Evolutionary conservation across 1,140 invertebrate species (phyloP).

Genomic region (Drosophila kikkawai): DNA sequence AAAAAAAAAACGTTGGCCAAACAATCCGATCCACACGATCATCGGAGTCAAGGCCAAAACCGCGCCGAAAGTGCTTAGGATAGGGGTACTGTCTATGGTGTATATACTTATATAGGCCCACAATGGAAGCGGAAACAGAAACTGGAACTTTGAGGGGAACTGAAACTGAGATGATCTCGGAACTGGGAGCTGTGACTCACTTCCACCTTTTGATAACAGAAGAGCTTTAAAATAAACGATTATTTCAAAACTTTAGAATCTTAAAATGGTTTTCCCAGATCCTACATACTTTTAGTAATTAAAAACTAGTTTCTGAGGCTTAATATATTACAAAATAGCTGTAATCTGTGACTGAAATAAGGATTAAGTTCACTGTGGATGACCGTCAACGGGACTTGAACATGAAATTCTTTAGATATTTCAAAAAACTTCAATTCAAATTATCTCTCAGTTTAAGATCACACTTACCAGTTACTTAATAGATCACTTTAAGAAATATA

Average conservation of each 20-base stretch:
- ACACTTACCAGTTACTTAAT: neutral
- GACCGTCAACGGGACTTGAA: no score
- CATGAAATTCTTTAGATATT: no score
- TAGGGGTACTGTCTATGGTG: neutral
- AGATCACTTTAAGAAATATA: neutral
- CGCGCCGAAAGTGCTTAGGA: constrained; percentile 27
- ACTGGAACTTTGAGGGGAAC: constrained; percentile 1
- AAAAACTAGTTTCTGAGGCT: no score
- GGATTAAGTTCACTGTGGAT: neutral
- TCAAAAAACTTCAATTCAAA: no score
- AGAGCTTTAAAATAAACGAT: neutral
- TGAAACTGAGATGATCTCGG: constrained; percentile 2
- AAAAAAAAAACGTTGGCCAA: constrained; percentile 36
- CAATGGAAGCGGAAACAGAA: constrained; percentile 21
- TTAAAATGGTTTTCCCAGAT: neutral
- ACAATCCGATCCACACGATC: constrained; percentile 35
- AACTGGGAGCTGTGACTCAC: constrained; percentile 2
- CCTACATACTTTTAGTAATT: neutral
- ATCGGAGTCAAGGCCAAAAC: constrained; percentile 31
- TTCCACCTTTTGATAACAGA: neutral
- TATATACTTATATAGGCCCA: neutral
- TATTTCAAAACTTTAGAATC: neutral
- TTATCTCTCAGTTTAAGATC: no score
- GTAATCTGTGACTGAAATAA: no score
- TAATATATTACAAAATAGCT: no score